These are phyloP conservation scores for Dilophus febrilis DNA, from an alignment of 2,888 invertebrate species.

Conservation along the genomic window DNA sequence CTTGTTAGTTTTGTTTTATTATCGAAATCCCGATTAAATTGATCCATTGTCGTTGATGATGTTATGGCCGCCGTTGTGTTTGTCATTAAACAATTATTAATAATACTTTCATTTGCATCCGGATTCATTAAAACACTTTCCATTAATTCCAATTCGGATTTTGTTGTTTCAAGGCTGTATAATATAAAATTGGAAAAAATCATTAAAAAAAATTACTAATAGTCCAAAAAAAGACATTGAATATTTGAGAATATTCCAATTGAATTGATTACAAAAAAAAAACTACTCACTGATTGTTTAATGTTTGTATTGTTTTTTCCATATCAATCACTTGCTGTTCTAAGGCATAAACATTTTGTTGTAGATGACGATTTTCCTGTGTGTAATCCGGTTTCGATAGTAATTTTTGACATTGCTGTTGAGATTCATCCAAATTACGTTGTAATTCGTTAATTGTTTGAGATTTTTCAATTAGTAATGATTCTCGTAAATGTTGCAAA, in stretches of 20 bases:
- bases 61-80: background rate
- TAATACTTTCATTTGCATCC: conserved; percentile 12
- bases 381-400: conserved; percentile 16
- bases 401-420: conserved; percentile 31
- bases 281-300: conserved; percentile 12
- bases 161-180: conserved; percentile 21
- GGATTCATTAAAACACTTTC: conserved; percentile 24
- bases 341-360: conserved; percentile 19
- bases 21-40: no score
- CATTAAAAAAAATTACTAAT: no score
- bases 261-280: background rate
- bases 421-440: conserved; percentile 40
- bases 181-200: no score
- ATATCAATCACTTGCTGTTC: conserved; percentile 21
- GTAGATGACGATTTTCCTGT: conserved; percentile 20
- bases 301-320: conserved; percentile 21
- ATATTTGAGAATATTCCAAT: no score
- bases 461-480: conserved; percentile 42
- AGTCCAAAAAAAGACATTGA: no score
- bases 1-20: no score
- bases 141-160: conserved; percentile 24
- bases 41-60: no score
- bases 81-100: background rate
- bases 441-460: conserved; percentile 44
- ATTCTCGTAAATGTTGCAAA: conserved; percentile 40